These are phyloP conservation scores for Rhynchopsitta pachyrhyncha DNA, from an alignment of 2,113 vertebrate genomes.

Conservation along the genomic window DNA sequence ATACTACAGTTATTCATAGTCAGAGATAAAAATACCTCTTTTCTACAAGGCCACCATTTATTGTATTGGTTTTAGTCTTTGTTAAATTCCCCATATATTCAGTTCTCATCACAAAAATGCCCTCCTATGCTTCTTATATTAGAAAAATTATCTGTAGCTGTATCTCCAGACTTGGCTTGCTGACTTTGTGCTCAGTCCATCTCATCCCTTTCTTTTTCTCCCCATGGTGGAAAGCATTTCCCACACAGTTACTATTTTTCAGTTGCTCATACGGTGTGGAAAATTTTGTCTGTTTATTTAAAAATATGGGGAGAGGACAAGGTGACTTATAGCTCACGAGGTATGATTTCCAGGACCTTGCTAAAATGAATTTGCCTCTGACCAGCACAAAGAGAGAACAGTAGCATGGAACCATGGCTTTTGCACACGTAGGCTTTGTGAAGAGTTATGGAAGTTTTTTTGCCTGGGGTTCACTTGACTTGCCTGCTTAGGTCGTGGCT, in stretches of 20 bases:
- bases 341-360: background rate
- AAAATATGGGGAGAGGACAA: background rate
- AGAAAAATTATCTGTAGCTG: background rate
- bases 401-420: background rate
- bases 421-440: background rate
- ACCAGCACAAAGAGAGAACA: background rate
- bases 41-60: background rate
- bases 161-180: background rate
- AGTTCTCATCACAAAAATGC: background rate
- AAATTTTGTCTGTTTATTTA: background rate
- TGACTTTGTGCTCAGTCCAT: background rate
- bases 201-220: background rate
- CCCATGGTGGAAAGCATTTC: background rate
- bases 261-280: background rate
- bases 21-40: conserved; percentile 49
- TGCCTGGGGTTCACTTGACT: background rate
- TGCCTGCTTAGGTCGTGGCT: background rate
- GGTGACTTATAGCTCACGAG: background rate
- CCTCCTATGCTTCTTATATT: background rate
- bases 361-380: background rate
- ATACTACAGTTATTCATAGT: conserved; percentile 60
- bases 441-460: background rate
- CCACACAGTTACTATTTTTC: background rate
- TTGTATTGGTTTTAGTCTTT: background rate
- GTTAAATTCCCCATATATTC: background rate